Evolutionary conservation across 2,113 vertebrate genomes (phyloP).

Genomic region (Microcebus murinus): DNA sequence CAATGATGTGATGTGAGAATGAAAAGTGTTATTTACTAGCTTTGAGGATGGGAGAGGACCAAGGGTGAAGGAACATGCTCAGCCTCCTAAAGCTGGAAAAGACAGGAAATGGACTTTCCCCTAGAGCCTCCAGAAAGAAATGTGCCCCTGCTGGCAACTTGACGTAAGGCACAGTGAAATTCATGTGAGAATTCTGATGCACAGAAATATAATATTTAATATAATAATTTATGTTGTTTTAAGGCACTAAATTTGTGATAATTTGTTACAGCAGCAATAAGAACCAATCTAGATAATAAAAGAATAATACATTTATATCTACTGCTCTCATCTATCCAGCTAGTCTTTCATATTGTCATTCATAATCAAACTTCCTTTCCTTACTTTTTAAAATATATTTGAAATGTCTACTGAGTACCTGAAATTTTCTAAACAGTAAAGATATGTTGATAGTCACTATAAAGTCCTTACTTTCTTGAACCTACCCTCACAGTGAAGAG

Average conservation of each 20-base stretch:
- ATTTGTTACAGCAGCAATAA: not conserved
- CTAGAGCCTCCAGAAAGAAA: not conserved
- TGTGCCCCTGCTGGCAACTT: no score
- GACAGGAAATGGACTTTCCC: accelerated
- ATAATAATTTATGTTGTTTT: not conserved
- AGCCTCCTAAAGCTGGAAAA: not conserved
- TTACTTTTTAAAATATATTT: not conserved
- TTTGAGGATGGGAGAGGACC: not conserved
- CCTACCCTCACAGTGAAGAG: accelerated
- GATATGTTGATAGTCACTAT: not conserved
- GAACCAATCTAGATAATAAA: not conserved
- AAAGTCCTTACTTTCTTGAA: not conserved
- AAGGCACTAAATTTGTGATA: not conserved
- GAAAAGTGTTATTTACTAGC: not conserved
- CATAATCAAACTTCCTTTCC: not conserved
- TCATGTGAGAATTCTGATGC: not conserved
- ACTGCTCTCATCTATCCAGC: accelerated
- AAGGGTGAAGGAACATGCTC: not conserved
- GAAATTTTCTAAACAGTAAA: not conserved
- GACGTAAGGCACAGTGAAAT: not conserved
- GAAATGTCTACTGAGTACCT: not conserved
- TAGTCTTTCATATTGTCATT: not conserved
- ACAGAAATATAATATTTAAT: not conserved
- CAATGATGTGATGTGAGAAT: not conserved
- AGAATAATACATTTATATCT: not conserved